Conservation (phyloP, 2,888 invertebrate species). For the Drosophila bunnanda region DNA sequence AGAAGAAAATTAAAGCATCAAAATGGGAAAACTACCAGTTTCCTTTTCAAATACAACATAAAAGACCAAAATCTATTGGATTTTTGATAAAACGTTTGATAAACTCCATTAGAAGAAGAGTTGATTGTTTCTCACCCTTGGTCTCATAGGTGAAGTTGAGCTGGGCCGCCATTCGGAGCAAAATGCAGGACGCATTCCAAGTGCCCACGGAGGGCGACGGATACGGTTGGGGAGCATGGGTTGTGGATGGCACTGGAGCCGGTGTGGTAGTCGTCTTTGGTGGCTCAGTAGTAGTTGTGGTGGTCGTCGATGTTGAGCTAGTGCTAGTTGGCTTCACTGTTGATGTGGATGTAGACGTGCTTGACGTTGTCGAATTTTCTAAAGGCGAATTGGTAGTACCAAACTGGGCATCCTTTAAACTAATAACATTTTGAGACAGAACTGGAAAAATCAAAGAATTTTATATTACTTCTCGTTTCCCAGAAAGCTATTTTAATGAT, state of each 20-base stretch:
- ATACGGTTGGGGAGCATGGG: slow-evolving; percentile 80
- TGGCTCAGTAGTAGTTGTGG: slow-evolving; percentile 40
- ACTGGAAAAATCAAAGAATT: slow-evolving; percentile 25
- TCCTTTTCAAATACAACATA: not conserved
- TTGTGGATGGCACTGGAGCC: slow-evolving; percentile 75
- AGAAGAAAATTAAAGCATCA: not conserved
- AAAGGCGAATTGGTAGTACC: not conserved
- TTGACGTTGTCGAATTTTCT: slow-evolving; percentile 16
- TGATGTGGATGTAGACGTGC: slow-evolving; percentile 19
- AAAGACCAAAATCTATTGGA: not conserved
- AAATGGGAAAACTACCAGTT: not conserved
- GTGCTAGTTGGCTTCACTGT: slow-evolving; percentile 22
- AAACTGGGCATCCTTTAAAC: slow-evolving; percentile 41
- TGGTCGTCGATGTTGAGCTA: slow-evolving; percentile 38
- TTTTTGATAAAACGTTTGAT: not conserved
- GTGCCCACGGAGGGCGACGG: slow-evolving; percentile 84
- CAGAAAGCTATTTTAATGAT: not conserved
- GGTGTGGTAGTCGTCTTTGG: slow-evolving; percentile 69
- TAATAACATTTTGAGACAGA: slow-evolving; percentile 47
- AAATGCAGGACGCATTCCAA: slow-evolving; percentile 88
- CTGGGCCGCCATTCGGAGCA: slow-evolving; percentile 88
- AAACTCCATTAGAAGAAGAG: not conserved
- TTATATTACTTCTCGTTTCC: not conserved
- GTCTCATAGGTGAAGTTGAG: slow-evolving; percentile 86
- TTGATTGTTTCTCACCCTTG: slow-evolving; percentile 65